Conservation (phyloP, 2,888 invertebrate species). For the Ethmia dodecea region DNA sequence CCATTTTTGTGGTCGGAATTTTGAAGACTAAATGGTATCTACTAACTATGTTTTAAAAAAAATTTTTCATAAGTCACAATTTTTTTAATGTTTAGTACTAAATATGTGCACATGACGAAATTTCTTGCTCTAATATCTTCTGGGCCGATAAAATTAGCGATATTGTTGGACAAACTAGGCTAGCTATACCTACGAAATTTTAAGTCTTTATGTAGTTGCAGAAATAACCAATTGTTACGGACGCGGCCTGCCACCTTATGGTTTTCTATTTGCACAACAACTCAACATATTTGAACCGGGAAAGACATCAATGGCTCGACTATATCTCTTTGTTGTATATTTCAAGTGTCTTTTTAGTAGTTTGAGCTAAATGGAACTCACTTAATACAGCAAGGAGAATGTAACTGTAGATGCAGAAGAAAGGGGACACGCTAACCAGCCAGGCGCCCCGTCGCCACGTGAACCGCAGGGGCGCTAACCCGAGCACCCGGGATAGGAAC, state of each 20-base stretch:
- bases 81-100: too few species aligned
- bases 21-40: too few species aligned
- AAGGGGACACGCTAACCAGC: conserved; percentile 20
- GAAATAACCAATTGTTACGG: not conserved
- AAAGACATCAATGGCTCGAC: not conserved
- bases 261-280: not conserved
- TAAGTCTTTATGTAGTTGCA: not conserved
- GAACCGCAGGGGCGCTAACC: conserved; percentile 32
- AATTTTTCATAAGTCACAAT: too few species aligned
- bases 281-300: not conserved
- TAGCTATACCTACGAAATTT: too few species aligned
- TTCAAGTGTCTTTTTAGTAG: not conserved
- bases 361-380: conserved; percentile 19
- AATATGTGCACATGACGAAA: too few species aligned
- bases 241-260: not conserved
- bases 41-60: too few species aligned
- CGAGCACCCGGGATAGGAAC: conserved; percentile 23
- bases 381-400: conserved; percentile 21
- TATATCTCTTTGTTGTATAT: not conserved
- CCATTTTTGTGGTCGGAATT: too few species aligned
- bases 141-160: too few species aligned
- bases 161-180: too few species aligned
- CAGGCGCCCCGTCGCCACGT: conserved; percentile 18
- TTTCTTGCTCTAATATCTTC: too few species aligned
- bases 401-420: conserved; percentile 20